Evolutionary conservation across 2,888 invertebrate genomes (phyloP), one percentile per base, ranked within the genome.

Genomic region (Drosophila pseudotalamancana): DNA sequence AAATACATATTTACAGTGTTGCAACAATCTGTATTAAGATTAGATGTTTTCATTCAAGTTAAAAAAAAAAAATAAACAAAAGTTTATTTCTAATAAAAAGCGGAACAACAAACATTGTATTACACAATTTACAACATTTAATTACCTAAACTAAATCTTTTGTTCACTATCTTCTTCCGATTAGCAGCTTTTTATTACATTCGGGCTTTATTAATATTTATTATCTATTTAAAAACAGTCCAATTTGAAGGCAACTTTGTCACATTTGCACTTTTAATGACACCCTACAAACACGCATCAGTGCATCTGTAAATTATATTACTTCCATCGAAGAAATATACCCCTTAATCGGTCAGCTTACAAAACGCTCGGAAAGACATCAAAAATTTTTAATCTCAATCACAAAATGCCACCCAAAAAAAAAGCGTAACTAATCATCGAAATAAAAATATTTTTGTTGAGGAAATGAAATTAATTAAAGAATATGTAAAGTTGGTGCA

Each of bases 371-470:
- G 19, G 39, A 61, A 56, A 37, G 8, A 32, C 39, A 55, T 25
- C n/a, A 50, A 51, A 50, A 48, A 48, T 31, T 43, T 27, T 19
- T 49, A 70, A 75, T 43, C 40, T 51, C 9, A 9, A 14, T 11
- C 29, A 6, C 14, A n/a, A 72, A 80, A 79, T 77, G 73, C 80
- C 87, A 86, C 80, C 84, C 87, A 73, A 70, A 66, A 42, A 16
- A 25, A 6, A n/a, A 55, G 29, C 35, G 11, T 56, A 68, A 18
- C 48, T 59, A 65, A 80, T 72, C 71, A 57, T 2, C 16, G 5
- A 19, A n/a, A 18, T 16, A 18, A 45, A 48, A 48, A 25, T 16
- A 18, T 4, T 1, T 6, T 11, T 39, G 50, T 60, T 43, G 40
- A 37, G 40, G 42, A 54, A 62, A 61, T 55, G 21, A 51, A 67